A percentile compares a stretch with the other conserved stretches of the same genome.
Conservation (phyloP, 2,888 invertebrate genomes). For the Ochropleura leucogaster region DNA sequence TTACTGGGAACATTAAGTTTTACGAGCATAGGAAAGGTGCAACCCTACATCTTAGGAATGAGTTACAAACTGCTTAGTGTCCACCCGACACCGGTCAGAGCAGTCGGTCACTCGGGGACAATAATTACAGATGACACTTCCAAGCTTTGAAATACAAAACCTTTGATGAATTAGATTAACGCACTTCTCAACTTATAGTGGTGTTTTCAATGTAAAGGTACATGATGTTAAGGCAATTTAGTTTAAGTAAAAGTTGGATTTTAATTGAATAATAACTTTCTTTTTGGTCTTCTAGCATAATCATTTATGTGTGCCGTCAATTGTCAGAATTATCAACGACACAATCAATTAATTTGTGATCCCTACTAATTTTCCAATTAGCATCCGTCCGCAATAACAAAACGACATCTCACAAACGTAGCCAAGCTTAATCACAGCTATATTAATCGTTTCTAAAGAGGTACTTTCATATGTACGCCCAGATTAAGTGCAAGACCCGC, state of each 20-base stretch:
- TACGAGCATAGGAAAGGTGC: constrained; percentile 40
- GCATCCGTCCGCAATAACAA: constrained; percentile 40
- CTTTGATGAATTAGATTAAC: constrained; percentile 75
- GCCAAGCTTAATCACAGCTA: constrained; percentile 68
- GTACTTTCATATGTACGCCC: constrained; percentile 85
- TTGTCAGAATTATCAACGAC: not conserved
- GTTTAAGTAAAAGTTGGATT: too few species aligned
- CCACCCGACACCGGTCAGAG: constrained; percentile 81
- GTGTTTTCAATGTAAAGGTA: constrained; percentile 48
- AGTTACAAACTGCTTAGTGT: constrained; percentile 72
- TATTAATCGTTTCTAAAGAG: constrained; percentile 88
- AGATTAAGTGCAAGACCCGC: constrained; percentile 87
- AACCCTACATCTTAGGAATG: constrained; percentile 55
- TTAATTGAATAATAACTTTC: not conserved
- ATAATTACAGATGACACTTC: constrained; percentile 84
- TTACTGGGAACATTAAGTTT: constrained; percentile 40
- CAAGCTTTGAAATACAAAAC: constrained; percentile 86
- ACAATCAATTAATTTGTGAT: constrained; percentile 3
- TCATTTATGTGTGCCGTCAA: not conserved
- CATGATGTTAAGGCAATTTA: not conserved
- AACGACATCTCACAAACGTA: constrained; percentile 51
- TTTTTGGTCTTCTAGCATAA: not conserved
- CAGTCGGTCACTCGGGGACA: constrained; percentile 78
- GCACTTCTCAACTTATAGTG: constrained; percentile 67
- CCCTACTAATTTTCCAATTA: constrained; percentile 35